Conservation (phyloP, 2,113 vertebrate species). For the Penelope pileata region DNA sequence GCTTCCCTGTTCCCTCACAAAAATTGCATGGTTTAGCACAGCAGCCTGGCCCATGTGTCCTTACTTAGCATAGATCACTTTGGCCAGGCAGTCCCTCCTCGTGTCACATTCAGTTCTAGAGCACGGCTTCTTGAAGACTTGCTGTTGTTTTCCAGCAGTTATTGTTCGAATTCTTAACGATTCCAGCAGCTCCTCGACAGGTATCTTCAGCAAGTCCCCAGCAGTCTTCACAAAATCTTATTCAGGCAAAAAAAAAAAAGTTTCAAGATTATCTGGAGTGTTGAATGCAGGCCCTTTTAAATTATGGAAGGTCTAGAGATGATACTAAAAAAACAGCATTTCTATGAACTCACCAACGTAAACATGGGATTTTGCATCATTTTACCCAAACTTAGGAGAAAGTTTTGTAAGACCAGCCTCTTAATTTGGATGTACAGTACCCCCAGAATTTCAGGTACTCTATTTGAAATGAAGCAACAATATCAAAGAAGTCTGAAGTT, state of each 20-base stretch:
- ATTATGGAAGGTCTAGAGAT: neutral
- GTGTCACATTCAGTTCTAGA: constrained; percentile 84
- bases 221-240: constrained; percentile 80
- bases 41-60: neutral
- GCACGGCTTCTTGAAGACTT: constrained; percentile 88
- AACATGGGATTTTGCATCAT: neutral
- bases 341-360: neutral
- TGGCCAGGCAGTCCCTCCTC: constrained; percentile 94
- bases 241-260: neutral
- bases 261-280: neutral
- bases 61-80: constrained; percentile 88
- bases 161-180: constrained; percentile 84
- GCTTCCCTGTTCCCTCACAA: neutral
- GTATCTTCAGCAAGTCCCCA: constrained; percentile 82
- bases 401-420: neutral
- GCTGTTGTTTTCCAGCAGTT: constrained; percentile 88
- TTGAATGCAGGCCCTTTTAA: neutral
- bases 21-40: neutral
- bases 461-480: neutral
- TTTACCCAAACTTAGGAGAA: neutral
- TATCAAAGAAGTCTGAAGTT: neutral
- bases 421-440: neutral
- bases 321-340: neutral
- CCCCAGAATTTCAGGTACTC: neutral
- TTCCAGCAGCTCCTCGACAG: constrained; percentile 76